Conservation (phyloP, 2,113 vertebrate genomes). For the Sus scrofa region T2T-Sscrofa CM000827.6:34862001-34862500, state of each 20-base stretch:
- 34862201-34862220: not conserved
- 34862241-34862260: not conserved
- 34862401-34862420: not conserved
- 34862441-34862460: not conserved
- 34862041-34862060: conserved; percentile 38
- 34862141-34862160: conserved; percentile 37
- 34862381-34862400: not conserved
- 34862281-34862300: not conserved
- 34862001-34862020: conserved; percentile 64
- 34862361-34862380: not conserved
- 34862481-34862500: not conserved
- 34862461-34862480: conserved; percentile 23
- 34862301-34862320: not conserved
- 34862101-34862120: conserved; percentile 46
- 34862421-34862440: not conserved
- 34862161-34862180: conserved; percentile 19
- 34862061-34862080: conserved; percentile 18
- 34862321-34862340: not conserved
- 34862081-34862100: too few relatives aligned
- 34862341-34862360: not conserved
- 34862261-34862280: not conserved
- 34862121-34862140: not conserved
- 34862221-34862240: not conserved
- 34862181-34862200: not conserved
- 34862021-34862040: conserved; percentile 57